Percentiles rank a stretch among this genome's conserved stretches.
Evolutionary conservation across 2,888 invertebrate genomes (phyloP).

Genomic region (Stenoptilia bipunctidactyla): DNA sequence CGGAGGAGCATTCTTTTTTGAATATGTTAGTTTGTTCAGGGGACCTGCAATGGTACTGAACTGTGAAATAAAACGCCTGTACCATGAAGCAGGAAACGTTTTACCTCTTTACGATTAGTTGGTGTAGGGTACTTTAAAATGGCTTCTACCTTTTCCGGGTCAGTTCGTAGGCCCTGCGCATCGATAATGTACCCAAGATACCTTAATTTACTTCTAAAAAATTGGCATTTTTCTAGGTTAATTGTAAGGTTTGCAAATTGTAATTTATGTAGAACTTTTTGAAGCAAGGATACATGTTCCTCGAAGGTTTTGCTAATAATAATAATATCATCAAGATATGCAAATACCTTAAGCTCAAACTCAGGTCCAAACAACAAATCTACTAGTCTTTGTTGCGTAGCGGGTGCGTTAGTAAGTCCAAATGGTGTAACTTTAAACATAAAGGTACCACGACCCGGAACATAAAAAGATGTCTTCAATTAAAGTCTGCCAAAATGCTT

Average conservation of each 20-base stretch:
- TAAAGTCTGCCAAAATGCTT: conserved; percentile 5
- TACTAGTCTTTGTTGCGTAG: not conserved
- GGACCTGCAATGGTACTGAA: conserved; percentile 17
- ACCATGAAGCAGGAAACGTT: conserved; percentile 20
- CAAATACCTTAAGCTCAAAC: not conserved
- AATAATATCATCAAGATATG: not conserved
- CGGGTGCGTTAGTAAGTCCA: conserved; percentile 15
- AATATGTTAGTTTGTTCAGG: conserved; percentile 17
- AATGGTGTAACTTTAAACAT: conserved; percentile 10
- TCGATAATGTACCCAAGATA: conserved; percentile 16
- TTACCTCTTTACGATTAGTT: conserved; percentile 16
- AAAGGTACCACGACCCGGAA: conserved; percentile 13
- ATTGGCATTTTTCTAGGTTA: conserved; percentile 14
- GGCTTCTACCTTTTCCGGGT: conserved; percentile 16
- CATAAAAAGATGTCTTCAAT: conserved; percentile 16
- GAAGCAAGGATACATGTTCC: not conserved
- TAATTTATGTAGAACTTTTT: conserved; percentile 1
- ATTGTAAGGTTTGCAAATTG: conserved; percentile 13
- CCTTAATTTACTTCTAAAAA: conserved; percentile 10
- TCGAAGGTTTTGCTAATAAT: not conserved
- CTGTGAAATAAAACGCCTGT: conserved; percentile 17
- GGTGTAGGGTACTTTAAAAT: conserved; percentile 18
- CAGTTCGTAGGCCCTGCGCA: conserved; percentile 15
- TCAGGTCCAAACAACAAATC: not conserved
- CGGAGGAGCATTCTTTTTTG: conserved; percentile 14